Conservation (phyloP, 2,888 invertebrate species). For the Tridacna gigas region DNA sequence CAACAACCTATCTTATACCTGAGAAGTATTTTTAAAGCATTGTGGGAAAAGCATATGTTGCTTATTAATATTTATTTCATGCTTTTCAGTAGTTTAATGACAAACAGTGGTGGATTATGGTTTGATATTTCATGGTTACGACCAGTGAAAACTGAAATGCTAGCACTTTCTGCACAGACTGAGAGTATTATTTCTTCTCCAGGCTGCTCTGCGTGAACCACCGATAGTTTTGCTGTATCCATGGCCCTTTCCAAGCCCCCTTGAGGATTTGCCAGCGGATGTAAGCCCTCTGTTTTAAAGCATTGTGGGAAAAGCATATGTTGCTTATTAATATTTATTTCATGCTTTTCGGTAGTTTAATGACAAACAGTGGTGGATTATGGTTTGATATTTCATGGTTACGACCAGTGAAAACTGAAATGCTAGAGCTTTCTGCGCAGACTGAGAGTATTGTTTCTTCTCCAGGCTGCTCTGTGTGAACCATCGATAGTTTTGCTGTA, state of each 20-base stretch:
- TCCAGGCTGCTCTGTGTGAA: constrained; percentile 97
- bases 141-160: constrained; percentile 81
- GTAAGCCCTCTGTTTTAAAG: constrained; percentile 99
- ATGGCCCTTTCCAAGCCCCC: constrained; percentile 92
- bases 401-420: constrained; percentile 54
- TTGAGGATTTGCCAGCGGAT: constrained; percentile 97
- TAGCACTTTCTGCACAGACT: constrained; percentile 99
- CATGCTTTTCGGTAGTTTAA: no score
- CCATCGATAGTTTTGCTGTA: constrained; percentile 99
- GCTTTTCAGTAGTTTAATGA: no score
- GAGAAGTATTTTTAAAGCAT: no score
- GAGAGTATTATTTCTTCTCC: constrained; percentile 97
- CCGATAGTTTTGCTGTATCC: constrained; percentile 98
- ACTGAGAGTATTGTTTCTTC: constrained; percentile 95
- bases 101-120: no score
- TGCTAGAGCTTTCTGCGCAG: constrained; percentile 98
- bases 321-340: no score
- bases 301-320: no score
- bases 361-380: no score
- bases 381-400: no score
- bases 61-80: no score
- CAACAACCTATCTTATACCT: no score
- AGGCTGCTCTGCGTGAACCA: constrained; percentile 97
- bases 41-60: no score
- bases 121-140: no score